Evolutionary conservation across 2,888 invertebrate genomes (phyloP).

Genomic region (Myopa testacea): DNA sequence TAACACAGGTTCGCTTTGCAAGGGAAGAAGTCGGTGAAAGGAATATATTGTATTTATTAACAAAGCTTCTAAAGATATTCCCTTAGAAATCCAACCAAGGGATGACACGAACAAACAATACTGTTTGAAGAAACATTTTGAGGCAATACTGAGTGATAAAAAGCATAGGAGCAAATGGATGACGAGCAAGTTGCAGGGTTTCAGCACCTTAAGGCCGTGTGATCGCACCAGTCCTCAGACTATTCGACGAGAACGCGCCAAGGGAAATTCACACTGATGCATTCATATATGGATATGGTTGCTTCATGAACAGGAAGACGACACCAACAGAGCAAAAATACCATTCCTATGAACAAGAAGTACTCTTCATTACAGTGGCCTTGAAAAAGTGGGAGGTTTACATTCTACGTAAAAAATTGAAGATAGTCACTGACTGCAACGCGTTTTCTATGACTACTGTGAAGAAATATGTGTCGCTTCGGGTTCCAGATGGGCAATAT

Average conservation of each 20-base stretch:
- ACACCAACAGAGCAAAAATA: conserved; percentile 35
- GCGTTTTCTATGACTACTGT: conserved; percentile 57
- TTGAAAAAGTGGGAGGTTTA: conserved; percentile 37
- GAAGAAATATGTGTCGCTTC: conserved; percentile 49
- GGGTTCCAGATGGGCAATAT: conserved; percentile 29
- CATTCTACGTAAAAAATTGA: conserved; percentile 22
- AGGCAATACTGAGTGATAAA: too few relatives aligned
- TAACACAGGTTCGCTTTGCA: too few relatives aligned
- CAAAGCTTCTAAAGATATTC: too few relatives aligned
- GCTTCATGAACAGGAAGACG: conserved; percentile 41
- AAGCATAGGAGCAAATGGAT: too few relatives aligned
- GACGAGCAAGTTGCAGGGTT: too few relatives aligned
- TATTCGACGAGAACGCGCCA: conserved; percentile 29
- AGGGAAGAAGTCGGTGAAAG: too few relatives aligned
- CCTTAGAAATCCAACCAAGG: too few relatives aligned
- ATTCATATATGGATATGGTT: too few relatives aligned
- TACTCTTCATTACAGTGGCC: conserved; percentile 32
- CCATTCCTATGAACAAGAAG: conserved; percentile 35
- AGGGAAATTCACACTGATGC: conserved; percentile 38
- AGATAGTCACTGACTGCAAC: conserved; percentile 47
- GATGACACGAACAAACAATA: too few relatives aligned
- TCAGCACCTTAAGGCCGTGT: conserved; percentile 25
- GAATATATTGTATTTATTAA: too few relatives aligned
- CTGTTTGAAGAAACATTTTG: too few relatives aligned
- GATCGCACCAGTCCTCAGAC: conserved; percentile 31